Base-by-base conservation (phyloP, 2,888 invertebrate species). In the Gryllus longicercus region DNA sequence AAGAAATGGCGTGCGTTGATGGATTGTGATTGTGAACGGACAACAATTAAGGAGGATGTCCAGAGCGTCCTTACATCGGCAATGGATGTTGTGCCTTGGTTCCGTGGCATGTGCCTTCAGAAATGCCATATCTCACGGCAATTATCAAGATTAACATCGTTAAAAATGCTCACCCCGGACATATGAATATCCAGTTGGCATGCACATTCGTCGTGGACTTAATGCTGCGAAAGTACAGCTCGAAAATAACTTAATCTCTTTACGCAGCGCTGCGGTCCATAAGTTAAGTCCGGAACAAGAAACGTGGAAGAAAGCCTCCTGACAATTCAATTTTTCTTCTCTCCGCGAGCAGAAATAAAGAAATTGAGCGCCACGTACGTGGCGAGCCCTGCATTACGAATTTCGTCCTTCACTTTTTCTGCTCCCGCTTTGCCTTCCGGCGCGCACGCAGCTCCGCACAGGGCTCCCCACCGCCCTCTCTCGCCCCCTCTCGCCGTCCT, bases 281-380 rank as follows among this genome's bases (percentile, higher is more conserved):
- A 63, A 63, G 63, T 63, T 63, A 38, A 63, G 63, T 63, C 63
- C 14, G 16, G 63, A 63, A 63, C 63, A 63, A 63, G 63, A 63
- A 63, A 63, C 63, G 16, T 14, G 12, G 63, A 63, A 63, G 63
- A 63, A 63, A n/a, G 63, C n/a, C 63, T n/a, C 14, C 63, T 63
- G 63, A 63, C 63, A 63, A 63, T 63, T 63, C n/a, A 63, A 63
- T 63, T 63, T 63, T 63, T 63, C 63, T 63, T 63, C 63, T n/a
- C 63, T n/a, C 16, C 8, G n/a, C 63, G 63, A 63, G 63, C 63
- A 63, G 63, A 63, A 63, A 63, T 63, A 63, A 63, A 63, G 63
- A 63, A 63, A 63, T 63, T 63, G 63, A 63, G 63, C n/a, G 63
- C 16, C 63, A 63, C 63, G 63, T 63, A 63, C 63, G 63, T 63